Conservation (phyloP, 2,797 vertebrate genomes). For the Rhynchotus rufescens region DNA sequence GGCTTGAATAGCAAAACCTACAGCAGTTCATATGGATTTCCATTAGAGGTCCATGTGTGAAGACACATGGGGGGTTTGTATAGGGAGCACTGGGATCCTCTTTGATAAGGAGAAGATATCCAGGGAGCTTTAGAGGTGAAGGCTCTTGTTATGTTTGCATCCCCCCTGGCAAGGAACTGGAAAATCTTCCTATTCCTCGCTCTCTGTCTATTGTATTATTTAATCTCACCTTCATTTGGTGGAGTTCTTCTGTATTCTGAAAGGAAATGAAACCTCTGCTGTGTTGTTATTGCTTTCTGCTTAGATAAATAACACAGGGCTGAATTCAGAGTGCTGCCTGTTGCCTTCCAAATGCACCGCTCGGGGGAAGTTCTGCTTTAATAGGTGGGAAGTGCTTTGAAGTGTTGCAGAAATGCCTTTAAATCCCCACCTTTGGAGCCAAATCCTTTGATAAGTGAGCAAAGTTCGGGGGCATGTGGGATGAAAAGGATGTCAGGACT, state of each 20-base stretch:
- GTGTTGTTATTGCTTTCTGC: constrained; percentile 20
- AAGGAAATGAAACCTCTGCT: constrained; percentile 57
- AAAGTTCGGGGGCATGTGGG: not conserved
- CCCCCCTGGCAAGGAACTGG: not conserved
- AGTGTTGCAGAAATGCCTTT: not conserved
- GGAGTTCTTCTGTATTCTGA: not conserved
- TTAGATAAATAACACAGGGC: not conserved
- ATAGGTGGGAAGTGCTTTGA: not conserved
- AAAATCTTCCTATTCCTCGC: not conserved
- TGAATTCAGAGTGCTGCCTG: not conserved
- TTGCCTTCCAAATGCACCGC: not conserved
- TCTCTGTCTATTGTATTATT: constrained; percentile 23
- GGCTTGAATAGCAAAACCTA: not conserved
- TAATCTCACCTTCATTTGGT: not conserved
- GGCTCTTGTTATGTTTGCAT: not conserved
- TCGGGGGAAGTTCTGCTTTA: not conserved
- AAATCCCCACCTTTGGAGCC: not conserved
- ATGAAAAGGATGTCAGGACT: not conserved
- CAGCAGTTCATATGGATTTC: not conserved
- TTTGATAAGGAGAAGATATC: not conserved
- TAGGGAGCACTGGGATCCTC: not conserved
- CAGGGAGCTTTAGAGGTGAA: not conserved
- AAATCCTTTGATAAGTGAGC: not conserved
- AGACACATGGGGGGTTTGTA: not conserved
- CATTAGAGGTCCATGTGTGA: not conserved